Conservation (phyloP, 2,888 invertebrate genomes). For the Lasioglossum zephyrum region DNA sequence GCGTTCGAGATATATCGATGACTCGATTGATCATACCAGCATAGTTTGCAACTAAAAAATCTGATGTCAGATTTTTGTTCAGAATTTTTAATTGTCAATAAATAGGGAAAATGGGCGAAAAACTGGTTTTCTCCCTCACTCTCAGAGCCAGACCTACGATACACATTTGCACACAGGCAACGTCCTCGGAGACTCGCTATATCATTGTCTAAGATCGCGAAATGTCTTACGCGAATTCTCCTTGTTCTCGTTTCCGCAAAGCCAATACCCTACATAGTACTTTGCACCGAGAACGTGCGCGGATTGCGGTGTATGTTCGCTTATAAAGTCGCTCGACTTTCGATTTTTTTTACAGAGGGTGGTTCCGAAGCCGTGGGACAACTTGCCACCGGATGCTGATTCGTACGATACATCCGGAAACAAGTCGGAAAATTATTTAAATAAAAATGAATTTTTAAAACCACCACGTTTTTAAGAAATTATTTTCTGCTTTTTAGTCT, state of each 20-base stretch:
- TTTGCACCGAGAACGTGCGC: slow-evolving; percentile 50
- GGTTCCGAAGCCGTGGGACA: background rate
- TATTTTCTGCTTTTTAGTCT: too few species aligned
- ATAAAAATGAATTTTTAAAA: too few species aligned
- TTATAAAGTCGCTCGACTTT: background rate
- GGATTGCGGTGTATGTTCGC: slow-evolving; percentile 32
- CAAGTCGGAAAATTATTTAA: background rate
- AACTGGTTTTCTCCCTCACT: too few species aligned
- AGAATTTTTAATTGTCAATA: too few species aligned
- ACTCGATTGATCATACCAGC: background rate
- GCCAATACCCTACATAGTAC: slow-evolving; percentile 48
- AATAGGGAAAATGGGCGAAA: too few species aligned
- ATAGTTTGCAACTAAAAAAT: too few species aligned
- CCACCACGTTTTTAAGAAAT: too few species aligned
- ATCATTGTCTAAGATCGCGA: slow-evolving; percentile 42
- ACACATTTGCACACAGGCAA: slow-evolving; percentile 39
- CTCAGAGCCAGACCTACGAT: slow-evolving; percentile 1
- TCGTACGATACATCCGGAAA: background rate
- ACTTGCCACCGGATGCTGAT: background rate
- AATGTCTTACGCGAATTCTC: slow-evolving; percentile 50
- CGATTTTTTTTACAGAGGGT: background rate
- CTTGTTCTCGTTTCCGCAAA: slow-evolving; percentile 53
- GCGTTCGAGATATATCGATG: background rate
- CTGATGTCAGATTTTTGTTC: too few species aligned
- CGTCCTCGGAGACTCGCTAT: slow-evolving; percentile 25